Evolutionary conservation across 2,888 invertebrate genomes (phyloP), one percentile per base, ranked within the genome.

Genomic region (Cryptus viduatorius): DNA sequence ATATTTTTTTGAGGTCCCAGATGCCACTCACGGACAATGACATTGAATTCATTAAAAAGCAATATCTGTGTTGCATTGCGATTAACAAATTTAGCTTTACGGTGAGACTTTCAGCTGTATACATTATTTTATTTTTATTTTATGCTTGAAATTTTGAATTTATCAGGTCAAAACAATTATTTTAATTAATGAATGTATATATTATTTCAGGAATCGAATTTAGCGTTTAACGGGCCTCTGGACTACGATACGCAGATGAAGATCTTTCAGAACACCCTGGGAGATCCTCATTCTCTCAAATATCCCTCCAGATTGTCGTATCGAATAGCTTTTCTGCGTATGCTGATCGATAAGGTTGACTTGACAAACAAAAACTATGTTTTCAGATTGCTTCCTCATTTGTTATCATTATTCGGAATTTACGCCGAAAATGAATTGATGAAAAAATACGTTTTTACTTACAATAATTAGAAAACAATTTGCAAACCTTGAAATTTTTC

Each of bases 241-340:
- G 82, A 89, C 64, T 37, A 79, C 4, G 77, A 89, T 29, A 77
- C 72, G 0, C 97, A 97, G 92, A 94, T 95, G 86, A 86, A 89
- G 65, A 94, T 97, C 72, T 89, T 97, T 12, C 92, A 95, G 16
- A 91, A 92, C 65, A 97, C 97, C 12, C 93, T 96, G 10, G 93
- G 95, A 59, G 95, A 94, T 87, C 7, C 88, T 95, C 50, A 93
- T 96, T 82, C 84, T 0, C 92, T 94, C 89, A 94, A 94, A 83
- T 96, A 95, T 93, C 97, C 97, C 1, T 89, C 96, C 4, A 96
- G 95, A 87, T 90, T 92, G 59, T 94, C 94, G 50, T 97, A 97
- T 91, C 95, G 95, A 86, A 95, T 94, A 90, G 93, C 94, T 44
- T 97, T 97, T 93, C 93, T 97, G 59, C 84, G 84, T 7, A 50